Percentiles rank a stretch among this genome's conserved stretches.
Evolutionary conservation across 2,113 vertebrate species (phyloP).

Genomic region (Scortum barcoo): DNA sequence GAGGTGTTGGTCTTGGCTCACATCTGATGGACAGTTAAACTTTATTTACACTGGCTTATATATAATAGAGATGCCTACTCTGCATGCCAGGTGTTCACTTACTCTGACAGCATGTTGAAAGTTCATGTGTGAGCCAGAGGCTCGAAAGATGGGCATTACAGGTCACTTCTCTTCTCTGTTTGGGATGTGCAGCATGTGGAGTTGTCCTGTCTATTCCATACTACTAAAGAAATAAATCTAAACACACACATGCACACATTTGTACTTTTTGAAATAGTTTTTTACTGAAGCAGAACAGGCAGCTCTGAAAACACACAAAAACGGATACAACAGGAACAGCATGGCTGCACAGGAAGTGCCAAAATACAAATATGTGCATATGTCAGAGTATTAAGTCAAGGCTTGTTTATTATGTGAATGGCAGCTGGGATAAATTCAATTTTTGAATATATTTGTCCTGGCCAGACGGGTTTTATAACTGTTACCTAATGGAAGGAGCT

Average conservation of each 20-base stretch:
- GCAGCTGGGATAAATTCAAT: too few species aligned
- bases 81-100: background rate
- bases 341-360: too few species aligned
- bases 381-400: too few species aligned
- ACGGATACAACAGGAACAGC: too few species aligned
- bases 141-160: background rate
- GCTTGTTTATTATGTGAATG: too few species aligned
- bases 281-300: background rate
- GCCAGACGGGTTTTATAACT: too few species aligned
- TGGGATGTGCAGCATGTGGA: background rate
- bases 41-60: slow-evolving; percentile 13
- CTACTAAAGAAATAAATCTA: too few species aligned
- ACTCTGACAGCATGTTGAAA: background rate
- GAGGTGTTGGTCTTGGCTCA: slow-evolving; percentile 23
- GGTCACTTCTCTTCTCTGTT: background rate
- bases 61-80: background rate
- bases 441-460: too few species aligned
- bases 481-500: background rate
- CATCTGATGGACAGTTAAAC: slow-evolving; percentile 22
- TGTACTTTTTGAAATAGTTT: too few species aligned
- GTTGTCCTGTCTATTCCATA: too few species aligned
- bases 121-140: background rate
- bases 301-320: background rate
- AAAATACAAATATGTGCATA: too few species aligned
- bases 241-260: too few species aligned